These are phyloP conservation scores for Neodiprion lecontei DNA, from an alignment of 1,140 invertebrate genomes.

Conservation along the genomic window DNA sequence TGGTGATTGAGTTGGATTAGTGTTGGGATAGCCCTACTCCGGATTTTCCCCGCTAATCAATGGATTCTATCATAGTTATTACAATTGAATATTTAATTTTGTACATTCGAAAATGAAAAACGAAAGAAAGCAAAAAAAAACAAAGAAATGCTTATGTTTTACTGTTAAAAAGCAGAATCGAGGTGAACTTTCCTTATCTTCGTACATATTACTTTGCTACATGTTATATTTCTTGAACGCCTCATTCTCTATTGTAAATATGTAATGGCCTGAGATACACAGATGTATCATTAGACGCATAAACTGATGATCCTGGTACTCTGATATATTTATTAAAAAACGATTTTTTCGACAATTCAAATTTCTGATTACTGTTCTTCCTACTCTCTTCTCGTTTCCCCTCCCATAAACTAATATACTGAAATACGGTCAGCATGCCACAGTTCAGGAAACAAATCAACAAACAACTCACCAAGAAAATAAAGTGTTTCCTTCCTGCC, in stretches of 20 bases:
- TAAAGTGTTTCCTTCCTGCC: background rate
- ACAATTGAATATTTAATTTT: constrained; percentile 5
- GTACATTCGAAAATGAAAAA: background rate
- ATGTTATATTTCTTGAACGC: no score
- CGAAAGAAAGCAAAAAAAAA: no score
- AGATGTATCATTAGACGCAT: no score
- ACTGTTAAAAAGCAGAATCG: no score
- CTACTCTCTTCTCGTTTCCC: background rate
- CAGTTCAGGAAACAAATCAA: no score
- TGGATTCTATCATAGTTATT: constrained; percentile 15
- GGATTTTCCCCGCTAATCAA: constrained; percentile 29
- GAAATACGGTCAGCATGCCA: no score
- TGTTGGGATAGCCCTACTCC: constrained; percentile 28
- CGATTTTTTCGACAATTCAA: background rate
- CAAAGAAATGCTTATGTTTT: no score
- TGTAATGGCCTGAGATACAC: no score
- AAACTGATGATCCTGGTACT: constrained; percentile 15
- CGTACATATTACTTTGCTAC: no score
- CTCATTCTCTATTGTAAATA: no score
- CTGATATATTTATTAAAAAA: constrained; percentile 26
- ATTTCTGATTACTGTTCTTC: background rate
- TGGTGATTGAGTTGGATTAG: constrained; percentile 42
- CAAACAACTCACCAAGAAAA: no score
- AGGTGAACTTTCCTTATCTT: no score
- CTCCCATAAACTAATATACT: background rate